Evolutionary conservation across 2,113 vertebrate genomes (phyloP).

Genomic region (Galemys pyrenaicus): DNA sequence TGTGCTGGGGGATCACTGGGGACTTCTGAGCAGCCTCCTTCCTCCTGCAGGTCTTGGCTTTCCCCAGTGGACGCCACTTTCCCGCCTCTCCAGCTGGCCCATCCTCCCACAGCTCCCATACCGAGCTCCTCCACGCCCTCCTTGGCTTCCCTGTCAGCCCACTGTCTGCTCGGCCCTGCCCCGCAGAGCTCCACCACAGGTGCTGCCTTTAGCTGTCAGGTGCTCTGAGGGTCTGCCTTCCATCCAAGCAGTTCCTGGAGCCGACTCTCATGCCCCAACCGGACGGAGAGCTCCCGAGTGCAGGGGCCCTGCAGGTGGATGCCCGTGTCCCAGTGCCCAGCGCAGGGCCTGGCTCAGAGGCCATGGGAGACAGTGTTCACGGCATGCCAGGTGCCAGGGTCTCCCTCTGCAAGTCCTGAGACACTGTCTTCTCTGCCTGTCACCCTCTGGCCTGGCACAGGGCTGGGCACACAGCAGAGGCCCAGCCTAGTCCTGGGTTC

Average conservation of each 20-base stretch:
- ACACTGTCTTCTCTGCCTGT: background rate
- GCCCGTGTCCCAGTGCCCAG: background rate
- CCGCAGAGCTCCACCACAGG: accelerated
- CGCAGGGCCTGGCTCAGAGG: background rate
- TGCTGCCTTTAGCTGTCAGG: background rate
- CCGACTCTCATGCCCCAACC: background rate
- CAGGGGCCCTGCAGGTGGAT: background rate
- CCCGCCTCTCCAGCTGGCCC: background rate
- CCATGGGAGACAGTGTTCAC: background rate
- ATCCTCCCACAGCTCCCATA: too few species aligned
- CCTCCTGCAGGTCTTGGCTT: background rate
- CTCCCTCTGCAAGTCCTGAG: background rate
- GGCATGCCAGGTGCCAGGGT: background rate
- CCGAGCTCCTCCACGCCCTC: background rate
- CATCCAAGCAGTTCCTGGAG: background rate
- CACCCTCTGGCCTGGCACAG: accelerated
- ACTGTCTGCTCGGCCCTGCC: accelerated
- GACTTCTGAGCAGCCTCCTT: accelerated
- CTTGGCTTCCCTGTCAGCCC: accelerated
- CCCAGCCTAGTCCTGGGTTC: background rate
- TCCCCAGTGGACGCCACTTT: background rate
- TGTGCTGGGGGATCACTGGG: too few species aligned
- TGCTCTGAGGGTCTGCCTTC: background rate
- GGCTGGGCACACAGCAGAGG: background rate
- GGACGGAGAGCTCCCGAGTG: background rate